These are phyloP conservation scores for Ischnura elegans DNA, from an alignment of 2,888 invertebrate species.

Conservation along the genomic window DNA sequence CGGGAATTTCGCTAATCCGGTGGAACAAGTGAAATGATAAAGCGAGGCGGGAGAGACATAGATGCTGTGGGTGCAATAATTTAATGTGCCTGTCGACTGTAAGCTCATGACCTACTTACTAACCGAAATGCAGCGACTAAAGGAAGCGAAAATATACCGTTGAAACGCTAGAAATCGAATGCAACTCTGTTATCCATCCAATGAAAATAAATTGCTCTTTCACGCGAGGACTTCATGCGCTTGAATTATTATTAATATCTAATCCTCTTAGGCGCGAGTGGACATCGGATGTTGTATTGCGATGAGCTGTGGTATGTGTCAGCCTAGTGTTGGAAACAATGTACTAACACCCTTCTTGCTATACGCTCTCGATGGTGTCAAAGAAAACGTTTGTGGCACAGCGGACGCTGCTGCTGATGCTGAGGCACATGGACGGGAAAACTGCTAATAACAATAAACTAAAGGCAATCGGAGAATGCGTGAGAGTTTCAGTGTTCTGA, in stretches of 20 bases:
- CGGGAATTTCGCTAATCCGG: neutral
- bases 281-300: neutral
- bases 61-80: neutral
- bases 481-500: too few relatives aligned
- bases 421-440: too few relatives aligned
- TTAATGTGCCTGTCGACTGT: neutral
- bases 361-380: neutral
- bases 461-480: too few relatives aligned
- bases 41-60: neutral
- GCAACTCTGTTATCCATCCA: neutral
- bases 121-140: neutral
- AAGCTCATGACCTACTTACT: neutral
- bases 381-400: neutral
- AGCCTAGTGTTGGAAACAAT: neutral
- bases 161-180: neutral
- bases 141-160: neutral
- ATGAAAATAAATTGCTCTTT: neutral
- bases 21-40: neutral
- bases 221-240: neutral
- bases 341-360: neutral
- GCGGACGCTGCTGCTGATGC: too few relatives aligned
- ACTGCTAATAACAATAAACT: too few relatives aligned
- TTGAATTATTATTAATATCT: neutral
- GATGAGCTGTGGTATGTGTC: neutral
- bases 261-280: neutral